These are phyloP conservation scores for Cinclus cinclus DNA, from an alignment of 2,113 vertebrate species.

Conservation along the genomic window DNA sequence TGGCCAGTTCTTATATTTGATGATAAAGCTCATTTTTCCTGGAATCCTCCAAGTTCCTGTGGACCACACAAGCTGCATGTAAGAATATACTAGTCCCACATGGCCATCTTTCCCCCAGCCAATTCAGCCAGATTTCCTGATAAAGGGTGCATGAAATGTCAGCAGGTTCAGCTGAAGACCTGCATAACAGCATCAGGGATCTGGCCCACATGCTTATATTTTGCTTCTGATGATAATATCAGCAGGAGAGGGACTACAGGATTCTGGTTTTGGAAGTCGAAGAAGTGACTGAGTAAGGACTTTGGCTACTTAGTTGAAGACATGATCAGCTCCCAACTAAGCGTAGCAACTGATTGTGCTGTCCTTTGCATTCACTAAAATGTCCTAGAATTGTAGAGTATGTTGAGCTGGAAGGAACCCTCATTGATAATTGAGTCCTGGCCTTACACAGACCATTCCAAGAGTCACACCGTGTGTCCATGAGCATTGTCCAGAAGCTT, in stretches of 20 bases:
- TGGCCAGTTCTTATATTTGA: not conserved
- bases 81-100: not conserved
- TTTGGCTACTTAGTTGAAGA: not conserved
- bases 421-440: not conserved
- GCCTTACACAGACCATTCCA: not conserved
- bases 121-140: not conserved
- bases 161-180: not conserved
- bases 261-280: not conserved
- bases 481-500: not conserved
- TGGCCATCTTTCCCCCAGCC: not conserved
- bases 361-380: not conserved
- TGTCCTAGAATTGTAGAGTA: not conserved
- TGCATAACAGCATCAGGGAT: not conserved
- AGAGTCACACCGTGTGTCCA: not conserved
- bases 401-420: not conserved
- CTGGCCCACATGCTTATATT: not conserved
- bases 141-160: not conserved
- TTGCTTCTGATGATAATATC: not conserved
- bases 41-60: not conserved
- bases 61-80: not conserved
- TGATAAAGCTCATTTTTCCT: not conserved
- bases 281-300: not conserved
- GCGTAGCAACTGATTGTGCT: no score
- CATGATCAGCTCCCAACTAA: not conserved
- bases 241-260: not conserved